Evolutionary conservation across 2,113 vertebrate genomes (phyloP), one percentile per base, ranked within the genome.

Genomic region (Gymnorhina tibicen): DNA sequence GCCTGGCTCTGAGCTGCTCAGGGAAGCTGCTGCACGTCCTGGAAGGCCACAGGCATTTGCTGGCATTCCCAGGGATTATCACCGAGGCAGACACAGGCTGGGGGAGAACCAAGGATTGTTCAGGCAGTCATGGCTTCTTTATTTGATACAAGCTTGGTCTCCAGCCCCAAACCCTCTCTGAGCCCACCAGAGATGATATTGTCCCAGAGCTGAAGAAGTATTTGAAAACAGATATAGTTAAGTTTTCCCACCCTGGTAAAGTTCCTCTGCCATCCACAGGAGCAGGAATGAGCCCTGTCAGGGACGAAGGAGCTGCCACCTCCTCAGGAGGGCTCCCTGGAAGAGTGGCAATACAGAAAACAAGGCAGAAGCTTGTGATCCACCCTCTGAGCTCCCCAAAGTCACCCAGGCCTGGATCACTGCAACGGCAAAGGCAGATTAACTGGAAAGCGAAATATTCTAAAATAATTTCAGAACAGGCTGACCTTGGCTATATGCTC

Each of bases 391-490:
- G 47, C 56, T 74, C 49, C 44, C 26, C 46, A 42, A 59, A 62
- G 32, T 23, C 77, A n/a, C n/a, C 22, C 56, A 55, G 60, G 46
- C 69, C 56, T 62, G 22, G 58, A 70, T 55, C 41, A 35, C 50
- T 59, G 60, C 42, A 44, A 21, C 15, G 37, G 52, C 66, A 82
- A 50, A 82, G 69, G 39, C 20, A 91, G 64, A 55, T 75, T 50
- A 50, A 93, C 42, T 42, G 39, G 69, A 67, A 70, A 87, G 14
- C 0, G 0, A n/a, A n/a, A n/a, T n/a, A n/a, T n/a, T n/a, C n/a
- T n/a, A n/a, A 72, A 90, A 90, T 75, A 55, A 67, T 68, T 59
- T 46, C 76, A 73, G 83, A 79, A 41, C 19, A 60, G 44, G 21
- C 30, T 78, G 88, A 70, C 42, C 42, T 74, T 74, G 50, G 32